Evolutionary conservation across 2,797 vertebrate species (phyloP).

Genomic region (Coracias cyanogaster): DNA sequence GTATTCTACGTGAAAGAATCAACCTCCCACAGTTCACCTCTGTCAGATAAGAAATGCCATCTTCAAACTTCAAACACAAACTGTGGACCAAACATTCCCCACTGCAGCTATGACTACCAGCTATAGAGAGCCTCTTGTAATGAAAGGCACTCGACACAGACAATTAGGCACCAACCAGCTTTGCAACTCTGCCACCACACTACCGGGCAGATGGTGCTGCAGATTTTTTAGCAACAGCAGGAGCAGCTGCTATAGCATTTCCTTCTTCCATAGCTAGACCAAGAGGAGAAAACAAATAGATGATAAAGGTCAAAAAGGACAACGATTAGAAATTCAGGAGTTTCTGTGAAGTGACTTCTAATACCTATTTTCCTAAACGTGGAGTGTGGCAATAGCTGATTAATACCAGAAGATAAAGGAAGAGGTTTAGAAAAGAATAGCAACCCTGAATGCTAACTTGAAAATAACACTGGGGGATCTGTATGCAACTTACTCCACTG

Average conservation of each 20-base stretch:
- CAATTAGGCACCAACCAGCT: background rate
- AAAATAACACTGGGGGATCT: background rate
- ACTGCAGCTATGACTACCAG: background rate
- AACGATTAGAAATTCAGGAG: background rate
- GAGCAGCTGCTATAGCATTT: background rate
- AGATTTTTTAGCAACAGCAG: background rate
- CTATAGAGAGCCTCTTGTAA: background rate
- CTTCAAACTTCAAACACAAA: background rate
- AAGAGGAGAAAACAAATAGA: background rate
- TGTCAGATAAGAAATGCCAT: background rate
- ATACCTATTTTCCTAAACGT: background rate
- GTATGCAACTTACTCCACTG: background rate
- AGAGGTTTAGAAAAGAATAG: background rate
- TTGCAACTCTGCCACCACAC: background rate
- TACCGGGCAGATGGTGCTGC: background rate
- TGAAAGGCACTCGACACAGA: background rate
- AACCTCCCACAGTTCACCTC: background rate
- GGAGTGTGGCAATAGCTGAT: background rate
- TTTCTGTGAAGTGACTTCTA: background rate
- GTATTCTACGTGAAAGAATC: background rate
- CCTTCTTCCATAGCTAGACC: background rate
- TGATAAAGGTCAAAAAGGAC: background rate
- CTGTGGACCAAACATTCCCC: background rate
- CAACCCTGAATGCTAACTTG: background rate
- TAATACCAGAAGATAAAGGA: background rate